Evolutionary conservation across 2,888 invertebrate species (phyloP), one percentile per base, ranked within the genome.

Genomic region (Atrina japonica): DNA sequence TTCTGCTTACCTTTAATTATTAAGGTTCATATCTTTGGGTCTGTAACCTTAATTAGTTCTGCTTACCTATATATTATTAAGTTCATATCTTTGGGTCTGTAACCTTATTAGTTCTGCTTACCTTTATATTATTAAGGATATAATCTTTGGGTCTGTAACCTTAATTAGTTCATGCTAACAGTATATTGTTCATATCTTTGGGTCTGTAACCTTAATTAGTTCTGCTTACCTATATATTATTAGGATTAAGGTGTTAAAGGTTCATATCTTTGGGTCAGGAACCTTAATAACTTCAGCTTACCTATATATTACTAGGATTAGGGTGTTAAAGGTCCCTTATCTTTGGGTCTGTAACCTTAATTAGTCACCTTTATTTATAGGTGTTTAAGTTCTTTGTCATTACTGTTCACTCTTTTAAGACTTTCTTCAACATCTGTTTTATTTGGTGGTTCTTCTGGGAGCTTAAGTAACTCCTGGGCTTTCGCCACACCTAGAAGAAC

Each of bases 371-470:
- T n/a, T n/a, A n/a, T n/a, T n/a, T n/a, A n/a, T n/a, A 99, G 94
- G 92, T 96, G 96, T 90, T 83, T 89, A 29, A 90, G 81, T 56
- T 85, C 77, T 3, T 85, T 74, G 71, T 99, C 97, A 80, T 96
- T 95, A 88, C 95, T 94, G 79, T 89, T 86, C 41, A 99, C 94
- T 91, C 95, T 94, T 91, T 95, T 94, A 87, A 99, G 94, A 78
- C 97, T 96, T 80, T 96, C 95, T 76, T 98, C 98, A 41, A 97
- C 95, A 91, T 99, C 96, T 76, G 99, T 99, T 89, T 94, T 94
- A 91, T 99, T 99, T 81, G 98, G 98, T 76, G 98, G 98, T 91
- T 99, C 98, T 91, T 95, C 94, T 18, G 98, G 98, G 90, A 94
- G 95, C 84, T 96, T 92, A 93, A 98, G 98, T 79, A 94, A 95